Percentiles rank a stretch among this genome's conserved stretches.
These are phyloP conservation scores for Drosophila yakuba DNA, from an alignment of 1,140 invertebrate species.

Conservation along the genomic window DNA sequence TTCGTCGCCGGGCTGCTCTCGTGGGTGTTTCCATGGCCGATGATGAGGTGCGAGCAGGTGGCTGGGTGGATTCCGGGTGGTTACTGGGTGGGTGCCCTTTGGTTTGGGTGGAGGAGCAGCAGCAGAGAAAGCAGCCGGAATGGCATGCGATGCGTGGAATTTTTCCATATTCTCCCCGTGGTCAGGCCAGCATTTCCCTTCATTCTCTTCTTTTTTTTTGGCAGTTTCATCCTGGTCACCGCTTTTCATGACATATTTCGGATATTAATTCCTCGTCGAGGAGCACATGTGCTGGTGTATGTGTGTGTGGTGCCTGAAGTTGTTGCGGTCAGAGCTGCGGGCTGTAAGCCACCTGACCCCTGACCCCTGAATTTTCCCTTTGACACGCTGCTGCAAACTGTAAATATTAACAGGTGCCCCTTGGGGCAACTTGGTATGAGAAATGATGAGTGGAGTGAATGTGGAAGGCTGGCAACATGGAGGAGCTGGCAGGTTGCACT, in stretches of 20 bases:
- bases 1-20: background rate
- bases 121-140: slow-evolving; percentile 1
- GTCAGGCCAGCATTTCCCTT: slow-evolving; percentile 15
- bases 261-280: slow-evolving; percentile 57
- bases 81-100: background rate
- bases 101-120: background rate
- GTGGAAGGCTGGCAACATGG: too few relatives aligned
- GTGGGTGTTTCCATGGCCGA: slow-evolving; percentile 26
- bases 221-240: slow-evolving; percentile 1
- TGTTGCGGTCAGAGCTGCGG: slow-evolving; percentile 31
- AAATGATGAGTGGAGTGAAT: background rate
- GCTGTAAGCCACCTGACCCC: background rate
- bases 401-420: slow-evolving; percentile 43
- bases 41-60: background rate
- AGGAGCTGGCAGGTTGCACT: background rate
- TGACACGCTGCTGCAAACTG: slow-evolving; percentile 30
- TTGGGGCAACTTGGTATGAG: slow-evolving; percentile 7
- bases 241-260: slow-evolving; percentile 45
- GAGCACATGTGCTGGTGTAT: background rate
- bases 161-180: slow-evolving; percentile 58
- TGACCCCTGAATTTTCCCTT: slow-evolving; percentile 9
- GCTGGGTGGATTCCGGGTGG: background rate
- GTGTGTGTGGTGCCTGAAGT: slow-evolving; percentile 10
- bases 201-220: background rate
- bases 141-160: slow-evolving; percentile 15